phyloP scores from a whole-genome alignment of 2,888 invertebrate species.

The Amorpha juglandis region DNA sequence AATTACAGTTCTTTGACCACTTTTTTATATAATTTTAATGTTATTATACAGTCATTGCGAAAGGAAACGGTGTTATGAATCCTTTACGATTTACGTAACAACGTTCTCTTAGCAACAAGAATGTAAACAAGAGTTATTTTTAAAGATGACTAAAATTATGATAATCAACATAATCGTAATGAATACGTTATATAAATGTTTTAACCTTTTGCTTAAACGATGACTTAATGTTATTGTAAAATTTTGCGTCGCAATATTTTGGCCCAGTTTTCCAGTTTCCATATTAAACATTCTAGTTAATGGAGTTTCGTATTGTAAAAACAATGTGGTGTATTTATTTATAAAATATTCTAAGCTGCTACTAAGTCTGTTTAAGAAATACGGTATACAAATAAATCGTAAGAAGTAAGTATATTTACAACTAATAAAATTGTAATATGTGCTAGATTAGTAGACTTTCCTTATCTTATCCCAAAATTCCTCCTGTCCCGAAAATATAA shows the following conservation, averaged over 20 bases:
- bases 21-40: neutral
- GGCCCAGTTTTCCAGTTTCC: neutral
- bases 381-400: no score
- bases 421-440: no score
- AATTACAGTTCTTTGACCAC: no score
- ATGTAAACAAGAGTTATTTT: slow-evolving; percentile 23
- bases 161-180: slow-evolving; percentile 29
- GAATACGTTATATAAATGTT: slow-evolving; percentile 29
- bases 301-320: neutral
- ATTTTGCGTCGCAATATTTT: slow-evolving; percentile 38
- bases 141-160: slow-evolving; percentile 27
- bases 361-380: neutral
- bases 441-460: no score
- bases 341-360: neutral
- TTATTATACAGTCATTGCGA: neutral
- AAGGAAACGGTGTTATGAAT: slow-evolving; percentile 5
- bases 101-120: slow-evolving; percentile 1
- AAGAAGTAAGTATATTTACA: no score
- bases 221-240: slow-evolving; percentile 24
- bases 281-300: neutral
- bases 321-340: neutral
- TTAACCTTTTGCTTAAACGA: slow-evolving; percentile 34
- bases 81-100: neutral
- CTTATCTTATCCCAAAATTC: no score
- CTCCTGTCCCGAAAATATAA: neutral